A percentile compares a stretch with the other conserved stretches of the same genome.
These are phyloP conservation scores for Babyrousa celebensis DNA, from an alignment of 2,797 vertebrate genomes.

Conservation along the genomic window DNA sequence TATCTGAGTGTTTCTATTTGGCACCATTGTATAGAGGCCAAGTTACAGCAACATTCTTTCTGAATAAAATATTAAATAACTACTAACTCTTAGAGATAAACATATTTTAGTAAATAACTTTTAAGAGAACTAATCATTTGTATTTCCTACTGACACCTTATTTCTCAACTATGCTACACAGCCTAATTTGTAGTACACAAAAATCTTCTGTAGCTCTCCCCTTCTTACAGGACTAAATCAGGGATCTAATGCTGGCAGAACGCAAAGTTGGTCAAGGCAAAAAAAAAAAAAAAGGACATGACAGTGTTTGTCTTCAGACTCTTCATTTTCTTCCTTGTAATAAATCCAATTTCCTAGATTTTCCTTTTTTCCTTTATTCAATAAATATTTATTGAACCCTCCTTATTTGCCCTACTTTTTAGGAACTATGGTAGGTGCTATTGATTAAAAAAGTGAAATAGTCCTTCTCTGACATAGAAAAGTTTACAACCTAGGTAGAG, in stretches of 20 bases:
- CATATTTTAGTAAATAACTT: slow-evolving; percentile 17
- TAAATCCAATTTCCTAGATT: background rate
- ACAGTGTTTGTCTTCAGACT: slow-evolving; percentile 12
- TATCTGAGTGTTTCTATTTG: no score
- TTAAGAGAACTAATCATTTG: background rate
- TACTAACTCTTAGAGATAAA: slow-evolving; percentile 16
- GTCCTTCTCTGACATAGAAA: slow-evolving; percentile 9
- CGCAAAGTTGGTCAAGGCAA: slow-evolving; percentile 25
- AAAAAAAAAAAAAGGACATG: background rate
- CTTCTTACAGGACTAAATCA: background rate
- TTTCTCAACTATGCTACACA: background rate
- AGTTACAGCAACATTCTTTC: no score
- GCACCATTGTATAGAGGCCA: no score
- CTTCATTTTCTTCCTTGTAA: slow-evolving; percentile 36
- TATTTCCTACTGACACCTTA: slow-evolving; percentile 41
- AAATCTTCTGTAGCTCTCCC: slow-evolving; percentile 2
- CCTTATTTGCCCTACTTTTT: background rate
- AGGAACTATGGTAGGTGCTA: background rate
- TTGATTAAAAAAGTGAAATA: slow-evolving; percentile 40
- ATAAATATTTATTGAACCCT: slow-evolving; percentile 59
- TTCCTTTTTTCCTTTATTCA: background rate
- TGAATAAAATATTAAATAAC: background rate
- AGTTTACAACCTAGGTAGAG: background rate
- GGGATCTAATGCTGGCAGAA: background rate
- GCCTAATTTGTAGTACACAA: background rate